Conservation (phyloP, 1,140 invertebrate species). For the Chionoecetes opilio region DNA sequence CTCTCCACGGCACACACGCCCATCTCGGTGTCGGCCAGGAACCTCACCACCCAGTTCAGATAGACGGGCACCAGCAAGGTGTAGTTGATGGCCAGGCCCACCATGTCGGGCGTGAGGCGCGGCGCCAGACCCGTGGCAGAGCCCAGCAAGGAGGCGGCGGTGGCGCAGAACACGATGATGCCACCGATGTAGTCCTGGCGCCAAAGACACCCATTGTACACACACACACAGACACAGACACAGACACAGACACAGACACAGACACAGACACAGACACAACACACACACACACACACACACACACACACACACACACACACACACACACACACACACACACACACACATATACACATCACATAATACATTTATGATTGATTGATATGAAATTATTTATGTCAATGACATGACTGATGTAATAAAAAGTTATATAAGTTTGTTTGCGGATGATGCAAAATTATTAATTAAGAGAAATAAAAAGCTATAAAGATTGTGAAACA, state of each 20-base stretch:
- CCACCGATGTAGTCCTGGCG: slow-evolving; percentile 92
- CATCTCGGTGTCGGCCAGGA: slow-evolving; percentile 91
- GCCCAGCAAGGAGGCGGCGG: slow-evolving; percentile 86
- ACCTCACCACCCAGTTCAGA: slow-evolving; percentile 92
- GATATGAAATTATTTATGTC: no score
- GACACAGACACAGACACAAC: neutral
- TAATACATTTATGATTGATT: no score
- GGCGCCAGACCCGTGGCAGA: slow-evolving; percentile 82
- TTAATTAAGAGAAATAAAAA: no score
- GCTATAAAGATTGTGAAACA: no score
- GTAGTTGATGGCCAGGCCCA: slow-evolving; percentile 91
- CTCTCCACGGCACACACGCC: slow-evolving; percentile 91
- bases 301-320: slow-evolving; percentile 18
- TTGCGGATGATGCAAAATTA: no score
- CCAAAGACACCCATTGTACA: neutral
- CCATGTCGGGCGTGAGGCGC: slow-evolving; percentile 84
- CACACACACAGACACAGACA: neutral
- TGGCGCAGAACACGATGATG: slow-evolving; percentile 89
- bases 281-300: neutral
- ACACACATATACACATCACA: no score
- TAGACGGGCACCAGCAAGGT: slow-evolving; percentile 92
- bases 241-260: slow-evolving; percentile 1
- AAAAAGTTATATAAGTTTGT: no score
- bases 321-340: neutral
- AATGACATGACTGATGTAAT: no score